Base-by-base conservation (phyloP, 2,113 vertebrate species). In the Prinia subflava region DNA sequence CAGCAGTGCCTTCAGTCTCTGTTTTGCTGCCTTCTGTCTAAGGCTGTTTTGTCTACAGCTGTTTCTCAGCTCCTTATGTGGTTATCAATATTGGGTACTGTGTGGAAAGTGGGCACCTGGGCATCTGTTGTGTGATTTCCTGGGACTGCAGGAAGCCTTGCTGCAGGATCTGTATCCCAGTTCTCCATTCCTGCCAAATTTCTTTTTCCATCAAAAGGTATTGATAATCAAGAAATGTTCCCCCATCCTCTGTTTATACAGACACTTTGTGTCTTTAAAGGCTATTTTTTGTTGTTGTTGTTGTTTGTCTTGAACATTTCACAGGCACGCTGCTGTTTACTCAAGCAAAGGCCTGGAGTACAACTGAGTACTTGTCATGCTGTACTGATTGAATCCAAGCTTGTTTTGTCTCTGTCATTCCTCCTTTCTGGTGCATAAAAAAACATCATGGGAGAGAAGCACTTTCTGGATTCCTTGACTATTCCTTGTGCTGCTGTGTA, bases 281-380 rank as follows among this genome's bases (percentile, higher is more conserved):
- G 55, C 55, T 94, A 74, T 95, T 94, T 96, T 91, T 67, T 94
- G 90, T 93, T 83, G 93, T 39, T 39, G 39, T 39, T 82, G 64
- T 84, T 92, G n/a, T n/a, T n/a, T n/a, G n/a, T n/a, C n/a, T 93
- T 93, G 89, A 95, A 95, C 93, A 94, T 89, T 90, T 97, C 91
- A 89, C 6, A 94, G 76, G 87, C 90, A 96, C 93, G 46, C 64
- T 5, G 7, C 52, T 97, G 92, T 96, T 97, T 97, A 97, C 65
- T 95, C 92, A 92, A 82, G 37, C 46, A 81, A 83, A 92, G 55
- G 56, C 35, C 75, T 79, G 52, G 63, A 83, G 92, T 83, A 94
- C 74, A 92, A 69, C 76, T 95, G 60, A 90, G 42, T 87, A 39
- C 50, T 95, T 96, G 65, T 92, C 87, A 89, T 81, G 57, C 62